These are phyloP conservation scores for Leucozona laternaria DNA, from an alignment of 2,888 invertebrate species.

Conservation along the genomic window DNA sequence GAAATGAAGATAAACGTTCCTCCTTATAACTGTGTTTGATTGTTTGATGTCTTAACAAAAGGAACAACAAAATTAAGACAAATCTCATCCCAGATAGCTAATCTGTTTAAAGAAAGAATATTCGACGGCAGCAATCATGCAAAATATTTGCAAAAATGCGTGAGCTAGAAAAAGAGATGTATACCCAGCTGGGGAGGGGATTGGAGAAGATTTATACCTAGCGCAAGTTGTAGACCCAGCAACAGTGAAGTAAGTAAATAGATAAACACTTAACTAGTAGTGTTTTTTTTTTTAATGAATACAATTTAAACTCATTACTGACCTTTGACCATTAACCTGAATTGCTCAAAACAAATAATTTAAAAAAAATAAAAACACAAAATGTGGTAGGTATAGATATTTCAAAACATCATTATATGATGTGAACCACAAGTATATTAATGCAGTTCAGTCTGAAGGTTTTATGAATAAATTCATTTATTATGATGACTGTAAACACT, in stretches of 20 bases:
- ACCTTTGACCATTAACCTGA: not conserved
- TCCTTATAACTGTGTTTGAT: no score
- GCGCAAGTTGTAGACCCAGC: not conserved
- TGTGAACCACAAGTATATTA: not conserved
- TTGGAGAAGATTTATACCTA: no score
- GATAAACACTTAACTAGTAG: not conserved
- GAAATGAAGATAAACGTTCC: no score
- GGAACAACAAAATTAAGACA: no score
- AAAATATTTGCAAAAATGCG: no score
- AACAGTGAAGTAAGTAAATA: not conserved
- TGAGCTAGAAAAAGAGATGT: no score
- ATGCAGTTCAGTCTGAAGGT: not conserved
- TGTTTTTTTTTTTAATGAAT: not conserved
- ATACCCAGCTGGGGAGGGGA: no score
- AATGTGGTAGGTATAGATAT: not conserved
- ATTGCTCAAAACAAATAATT: not conserved
- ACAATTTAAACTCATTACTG: not conserved
- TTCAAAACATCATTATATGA: not conserved
- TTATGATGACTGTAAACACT: not conserved
- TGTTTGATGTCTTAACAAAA: no score
- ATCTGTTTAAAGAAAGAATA: no score
- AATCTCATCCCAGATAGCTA: no score
- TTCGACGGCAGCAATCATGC: no score
- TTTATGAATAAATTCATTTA: not conserved
- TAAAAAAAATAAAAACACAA: not conserved